phyloP scores from a whole-genome alignment of 2,113 vertebrate species.

The Lophotis ruficrista region DNA sequence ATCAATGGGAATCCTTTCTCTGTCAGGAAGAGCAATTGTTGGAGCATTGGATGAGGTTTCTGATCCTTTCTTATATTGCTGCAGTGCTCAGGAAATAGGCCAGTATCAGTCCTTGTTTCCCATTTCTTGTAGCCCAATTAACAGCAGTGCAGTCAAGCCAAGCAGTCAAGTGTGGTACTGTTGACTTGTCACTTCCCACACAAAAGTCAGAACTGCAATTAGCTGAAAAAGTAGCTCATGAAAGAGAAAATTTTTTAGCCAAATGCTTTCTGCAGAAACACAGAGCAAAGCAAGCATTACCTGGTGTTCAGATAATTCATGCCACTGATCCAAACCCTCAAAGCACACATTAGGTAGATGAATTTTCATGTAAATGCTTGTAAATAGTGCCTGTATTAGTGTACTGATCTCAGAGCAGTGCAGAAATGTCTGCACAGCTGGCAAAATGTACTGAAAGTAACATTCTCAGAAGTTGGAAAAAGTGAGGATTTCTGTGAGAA shows the following conservation, averaged over 20 bases:
- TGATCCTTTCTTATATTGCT: not conserved
- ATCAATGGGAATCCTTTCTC: not conserved
- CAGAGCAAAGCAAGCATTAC: not conserved
- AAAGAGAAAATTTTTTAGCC: not conserved
- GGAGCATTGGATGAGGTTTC: not conserved
- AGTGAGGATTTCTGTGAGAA: not conserved
- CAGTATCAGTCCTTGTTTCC: not conserved
- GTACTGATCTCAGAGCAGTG: not conserved
- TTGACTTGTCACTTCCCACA: not conserved
- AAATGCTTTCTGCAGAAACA: not conserved
- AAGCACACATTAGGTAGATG: not conserved
- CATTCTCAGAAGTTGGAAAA: not conserved
- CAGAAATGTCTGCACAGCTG: not conserved
- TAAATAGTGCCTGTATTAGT: not conserved
- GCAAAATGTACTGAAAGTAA: not conserved
- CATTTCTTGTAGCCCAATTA: not conserved
- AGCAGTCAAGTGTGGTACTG: not conserved
- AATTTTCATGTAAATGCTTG: not conserved
- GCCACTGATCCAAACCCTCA: not conserved
- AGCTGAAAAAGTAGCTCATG: not conserved
- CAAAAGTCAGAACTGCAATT: not conserved
- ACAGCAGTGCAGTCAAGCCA: not conserved
- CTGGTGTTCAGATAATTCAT: not conserved
- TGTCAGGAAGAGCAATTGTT: not conserved
- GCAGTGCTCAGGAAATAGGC: not conserved